phyloP scores from a whole-genome alignment of 2,888 invertebrate genomes.

The Sesamia inferens region DNA sequence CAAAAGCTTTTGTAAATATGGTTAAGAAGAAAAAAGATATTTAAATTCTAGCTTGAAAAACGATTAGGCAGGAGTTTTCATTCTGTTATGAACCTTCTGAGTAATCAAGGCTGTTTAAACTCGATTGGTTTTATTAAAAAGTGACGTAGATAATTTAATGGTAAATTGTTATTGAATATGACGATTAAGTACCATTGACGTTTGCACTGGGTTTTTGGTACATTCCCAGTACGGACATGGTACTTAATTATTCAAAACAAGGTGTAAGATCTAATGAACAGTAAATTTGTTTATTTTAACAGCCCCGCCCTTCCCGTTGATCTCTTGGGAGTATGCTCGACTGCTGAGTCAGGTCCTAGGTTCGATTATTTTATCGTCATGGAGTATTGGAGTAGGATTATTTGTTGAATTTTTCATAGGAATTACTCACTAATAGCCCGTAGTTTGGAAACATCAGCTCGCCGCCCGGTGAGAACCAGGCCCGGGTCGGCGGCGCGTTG shows the following conservation, averaged over 20 bases:
- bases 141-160: no score
- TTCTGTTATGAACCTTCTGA: not conserved
- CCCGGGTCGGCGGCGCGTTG: no score
- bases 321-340: not conserved
- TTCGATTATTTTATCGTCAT: not conserved
- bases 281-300: not conserved
- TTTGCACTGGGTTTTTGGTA: not conserved
- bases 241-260: not conserved
- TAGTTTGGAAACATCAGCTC: not conserved
- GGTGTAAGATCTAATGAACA: not conserved
- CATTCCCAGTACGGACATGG: not conserved
- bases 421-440: not conserved
- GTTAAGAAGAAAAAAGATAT: slow-evolving; percentile 10
- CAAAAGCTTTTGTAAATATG: slow-evolving; percentile 32
- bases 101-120: not conserved
- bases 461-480: no score
- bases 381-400: no score
- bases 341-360: not conserved
- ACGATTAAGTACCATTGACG: not conserved
- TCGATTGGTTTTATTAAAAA: not conserved
- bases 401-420: not conserved
- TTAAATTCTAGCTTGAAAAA: slow-evolving; percentile 12
- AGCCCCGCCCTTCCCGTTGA: no score
- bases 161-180: not conserved
- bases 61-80: not conserved